Base-by-base conservation (phyloP, 2,888 invertebrate genomes). In the Amphiduros pacificus region DNA sequence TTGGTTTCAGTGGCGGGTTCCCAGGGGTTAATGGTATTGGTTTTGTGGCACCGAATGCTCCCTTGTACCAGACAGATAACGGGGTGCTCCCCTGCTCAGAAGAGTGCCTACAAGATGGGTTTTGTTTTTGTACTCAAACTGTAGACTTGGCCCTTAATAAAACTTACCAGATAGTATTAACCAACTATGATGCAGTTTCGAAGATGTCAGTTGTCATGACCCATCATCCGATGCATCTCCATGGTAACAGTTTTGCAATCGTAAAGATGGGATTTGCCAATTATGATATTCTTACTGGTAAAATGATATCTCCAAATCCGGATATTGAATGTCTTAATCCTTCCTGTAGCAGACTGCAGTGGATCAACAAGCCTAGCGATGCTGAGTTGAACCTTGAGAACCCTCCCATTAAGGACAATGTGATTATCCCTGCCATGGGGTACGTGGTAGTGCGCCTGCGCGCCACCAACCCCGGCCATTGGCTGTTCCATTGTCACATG, bases 401-500 rank as follows among this genome's bases (percentile, higher is more conserved):
- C 6, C 73, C 78, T 2, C 71, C 73, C 5, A 59, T 72, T 24
- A 78, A 78, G 56, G 78, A 80, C 65, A 78, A 77, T 5, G 64
- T 80, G 5, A 74, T 76, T 2, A 72, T 80, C 6, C 79, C 78
- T 0, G 73, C 73, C n/a, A 74, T 76, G n/a, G 78, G 79, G 14
- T 79, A 79, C 61, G 77, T 71, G n/a, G 74, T 78, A 1, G 60
- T 78, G n/a, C 65, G 77, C 32, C 72, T 79, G 58, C 66, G 65
- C 51, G 75, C 77, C 14, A 69, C 76, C 52, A 80, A 78, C 54
- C 80, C 80, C 0, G 80, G 79, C 0, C 17, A 72, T n/a, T 79
- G 79, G 79, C 66, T 74, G 41, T 66, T 78, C 66, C 78, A 79
- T 59, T 78, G 78, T 62, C 79, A 79, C 61, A 74, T 77, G 44